A percentile compares a stretch with the other conserved stretches of the same genome.
Evolutionary conservation across 1,140 invertebrate genomes (phyloP).

Genomic region (Drosophila nebulosa): DNA sequence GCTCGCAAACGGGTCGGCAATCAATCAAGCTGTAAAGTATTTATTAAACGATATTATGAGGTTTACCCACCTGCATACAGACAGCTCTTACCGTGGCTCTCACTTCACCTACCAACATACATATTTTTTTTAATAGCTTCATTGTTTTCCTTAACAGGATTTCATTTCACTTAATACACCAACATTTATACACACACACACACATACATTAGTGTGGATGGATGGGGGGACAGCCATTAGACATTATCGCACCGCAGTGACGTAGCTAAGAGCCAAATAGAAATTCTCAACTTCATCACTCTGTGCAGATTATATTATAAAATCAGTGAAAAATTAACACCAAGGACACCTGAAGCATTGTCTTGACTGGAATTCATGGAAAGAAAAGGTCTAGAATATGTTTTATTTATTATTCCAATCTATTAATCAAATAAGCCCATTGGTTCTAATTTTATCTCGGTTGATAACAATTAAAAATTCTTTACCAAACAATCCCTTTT

Average conservation of each 20-base stretch:
- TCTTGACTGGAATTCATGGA: too few species aligned
- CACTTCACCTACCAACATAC: constrained; percentile 1
- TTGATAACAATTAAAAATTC: not conserved
- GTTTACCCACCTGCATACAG: constrained; percentile 46
- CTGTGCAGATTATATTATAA: too few species aligned
- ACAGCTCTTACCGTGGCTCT: constrained; percentile 1
- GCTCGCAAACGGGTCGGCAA: constrained; percentile 40
- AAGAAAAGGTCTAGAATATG: too few species aligned
- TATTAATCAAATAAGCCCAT: too few species aligned
- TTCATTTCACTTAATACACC: constrained; percentile 73
- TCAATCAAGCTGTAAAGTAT: constrained; percentile 78
- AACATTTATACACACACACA: constrained; percentile 16
- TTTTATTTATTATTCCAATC: too few species aligned
- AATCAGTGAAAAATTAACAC: too few species aligned
- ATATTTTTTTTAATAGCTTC: constrained; percentile 73
- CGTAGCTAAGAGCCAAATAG: not conserved
- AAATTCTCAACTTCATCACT: not conserved
- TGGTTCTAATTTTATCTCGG: too few species aligned
- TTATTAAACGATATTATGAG: constrained; percentile 78
- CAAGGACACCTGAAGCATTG: too few species aligned
- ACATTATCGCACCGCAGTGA: constrained; percentile 1
- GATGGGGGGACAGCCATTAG: constrained; percentile 13
- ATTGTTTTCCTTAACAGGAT: constrained; percentile 75
- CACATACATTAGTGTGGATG: not conserved
- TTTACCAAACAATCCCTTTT: not conserved